phyloP scores from a whole-genome alignment of 2,888 invertebrate genomes.

The Troilus luridus region DNA sequence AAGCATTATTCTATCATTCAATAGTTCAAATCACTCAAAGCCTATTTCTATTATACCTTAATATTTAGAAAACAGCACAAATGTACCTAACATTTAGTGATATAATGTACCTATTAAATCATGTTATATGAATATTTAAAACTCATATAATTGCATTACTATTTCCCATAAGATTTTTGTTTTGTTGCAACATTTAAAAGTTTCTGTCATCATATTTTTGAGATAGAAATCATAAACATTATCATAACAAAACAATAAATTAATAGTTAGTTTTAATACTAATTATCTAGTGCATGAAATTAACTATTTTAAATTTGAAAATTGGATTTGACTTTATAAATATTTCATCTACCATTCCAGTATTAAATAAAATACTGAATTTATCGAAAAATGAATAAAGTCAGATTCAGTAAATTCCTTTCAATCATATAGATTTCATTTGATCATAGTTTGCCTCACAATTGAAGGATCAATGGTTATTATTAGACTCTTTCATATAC shows the following conservation, averaged over 20 bases:
- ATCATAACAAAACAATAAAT: not conserved
- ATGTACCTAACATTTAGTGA: conserved; percentile 27
- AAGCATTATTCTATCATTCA: not conserved
- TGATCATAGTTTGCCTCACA: not conserved
- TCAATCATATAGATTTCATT: not conserved
- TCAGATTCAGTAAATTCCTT: not conserved
- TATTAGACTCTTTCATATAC: not conserved
- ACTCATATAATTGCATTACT: not conserved
- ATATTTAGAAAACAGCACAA: conserved; percentile 3
- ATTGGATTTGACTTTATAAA: not conserved
- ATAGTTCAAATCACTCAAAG: conserved; percentile 6
- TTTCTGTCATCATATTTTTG: not conserved
- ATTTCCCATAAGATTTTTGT: not conserved
- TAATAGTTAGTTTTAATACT: not conserved
- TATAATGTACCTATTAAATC: conserved; percentile 1
- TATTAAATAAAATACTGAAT: not conserved
- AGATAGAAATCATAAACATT: not conserved
- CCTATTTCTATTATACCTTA: not conserved
- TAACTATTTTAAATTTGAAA: not conserved
- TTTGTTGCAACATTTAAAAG: not conserved
- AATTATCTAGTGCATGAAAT: not conserved
- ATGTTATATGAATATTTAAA: not conserved
- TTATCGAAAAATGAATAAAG: not conserved
- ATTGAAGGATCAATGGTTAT: not conserved
- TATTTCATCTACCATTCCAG: not conserved